Evolutionary conservation across 2,113 vertebrate genomes (phyloP), one percentile per base, ranked within the genome.

Genomic region (Oreochromis aureus): DNA sequence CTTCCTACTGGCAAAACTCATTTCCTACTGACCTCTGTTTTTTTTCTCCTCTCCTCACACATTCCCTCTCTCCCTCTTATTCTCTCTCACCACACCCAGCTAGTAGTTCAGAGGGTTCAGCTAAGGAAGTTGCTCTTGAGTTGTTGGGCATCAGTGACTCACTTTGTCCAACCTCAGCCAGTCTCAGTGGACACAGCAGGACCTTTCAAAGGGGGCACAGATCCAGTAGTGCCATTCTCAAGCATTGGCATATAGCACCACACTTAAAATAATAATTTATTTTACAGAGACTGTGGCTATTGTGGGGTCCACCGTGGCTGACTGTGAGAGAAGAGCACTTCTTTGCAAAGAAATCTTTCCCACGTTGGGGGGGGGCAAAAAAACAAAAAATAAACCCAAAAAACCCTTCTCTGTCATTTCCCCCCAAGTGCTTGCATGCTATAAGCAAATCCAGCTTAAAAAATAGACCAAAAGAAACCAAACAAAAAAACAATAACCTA

Each of bases 131-230:
- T n/a, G 90, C 84, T 87, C 83, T 22, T 79, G 71, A 81, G 89
- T 89, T 76, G 81, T 85, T 86, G 94, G 91, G 91, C 90, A 93
- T 94, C 89, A 86, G 89, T 95, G 93, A 95, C 90, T 95, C 93
- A 95, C 66, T 93, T 89, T 91, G 90, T 91, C 93, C 91, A 3
- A 88, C 82, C 89, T 92, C 87, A 36, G 83, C 71, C 82, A 86
- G 87, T 82, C 86, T 91, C 83, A 73, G 79, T 71, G 89, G 91
- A 94, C 88, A 79, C 86, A 88, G 86, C 78, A 85, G 89, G 89
- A 88, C 91, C 80, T 92, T 94, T 93, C 85, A 92, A 84, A 89
- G 76, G 85, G 66, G 90, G 93, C 73, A 87, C 44, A 48, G 54
- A 59, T 86, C 91, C 91, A 94, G 81, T 51, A 83, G 79, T 85